phyloP scores from a whole-genome alignment of 2,113 vertebrate species.

The Alligator sinensis region DNA sequence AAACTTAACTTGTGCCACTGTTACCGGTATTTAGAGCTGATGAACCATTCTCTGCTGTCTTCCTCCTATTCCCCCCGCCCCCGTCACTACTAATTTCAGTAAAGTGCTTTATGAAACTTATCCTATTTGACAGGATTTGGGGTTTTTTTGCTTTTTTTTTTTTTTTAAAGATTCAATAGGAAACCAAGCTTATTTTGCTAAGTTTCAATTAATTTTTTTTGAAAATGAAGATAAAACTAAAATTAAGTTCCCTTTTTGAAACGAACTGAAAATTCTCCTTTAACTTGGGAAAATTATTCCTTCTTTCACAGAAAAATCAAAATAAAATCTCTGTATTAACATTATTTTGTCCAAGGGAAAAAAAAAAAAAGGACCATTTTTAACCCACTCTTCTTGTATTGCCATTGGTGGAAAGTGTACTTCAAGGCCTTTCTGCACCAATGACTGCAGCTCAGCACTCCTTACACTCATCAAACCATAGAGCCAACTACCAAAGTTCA shows the following conservation, averaged over 20 bases:
- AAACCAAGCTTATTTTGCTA: neutral
- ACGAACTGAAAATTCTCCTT: neutral
- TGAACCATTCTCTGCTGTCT: neutral
- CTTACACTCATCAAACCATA: neutral
- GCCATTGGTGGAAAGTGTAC: neutral
- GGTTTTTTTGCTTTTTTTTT: too few species aligned
- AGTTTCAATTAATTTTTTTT: neutral
- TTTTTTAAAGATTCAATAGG: neutral
- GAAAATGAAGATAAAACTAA: neutral
- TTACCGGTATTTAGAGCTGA: neutral
- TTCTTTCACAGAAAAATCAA: neutral
- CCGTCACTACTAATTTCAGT: neutral
- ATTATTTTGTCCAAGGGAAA: neutral
- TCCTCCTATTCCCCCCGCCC: neutral
- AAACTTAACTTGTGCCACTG: neutral
- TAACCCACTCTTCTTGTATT: neutral
- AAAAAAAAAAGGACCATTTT: neutral
- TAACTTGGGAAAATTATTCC: neutral
- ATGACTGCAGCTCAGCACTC: neutral
- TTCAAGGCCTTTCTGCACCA: neutral
- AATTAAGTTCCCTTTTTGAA: neutral
- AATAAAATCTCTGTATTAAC: neutral
- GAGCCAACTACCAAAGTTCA: too few species aligned
- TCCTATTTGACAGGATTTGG: neutral
- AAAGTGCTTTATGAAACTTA: neutral